These are phyloP conservation scores for Actinernus sp. DNA, from an alignment of 92 coral and sea anemone species.

Conservation along the genomic window DNA sequence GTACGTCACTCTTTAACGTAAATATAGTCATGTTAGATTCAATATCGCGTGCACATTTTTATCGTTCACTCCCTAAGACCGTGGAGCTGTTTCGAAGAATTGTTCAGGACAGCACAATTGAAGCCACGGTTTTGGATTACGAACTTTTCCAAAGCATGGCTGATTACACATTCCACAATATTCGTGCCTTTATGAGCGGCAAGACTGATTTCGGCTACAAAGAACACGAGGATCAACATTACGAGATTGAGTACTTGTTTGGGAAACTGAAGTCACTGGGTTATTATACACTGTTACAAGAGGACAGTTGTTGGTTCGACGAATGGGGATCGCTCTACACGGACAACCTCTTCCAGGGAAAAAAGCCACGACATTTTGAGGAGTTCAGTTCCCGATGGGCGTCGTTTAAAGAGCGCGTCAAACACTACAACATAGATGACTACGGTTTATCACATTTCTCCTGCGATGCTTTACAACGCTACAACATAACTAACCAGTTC, in stretches of 20 bases:
- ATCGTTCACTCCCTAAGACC: conserved; percentile 83
- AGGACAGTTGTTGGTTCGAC: conserved; percentile 97
- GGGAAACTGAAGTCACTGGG: conserved; percentile 70
- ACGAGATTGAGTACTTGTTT: conserved; percentile 78
- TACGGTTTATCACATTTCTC: conserved; percentile 92
- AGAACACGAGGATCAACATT: conserved; percentile 66
- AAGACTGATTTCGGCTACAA: conserved; percentile 72
- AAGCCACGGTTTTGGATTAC: conserved; percentile 79
- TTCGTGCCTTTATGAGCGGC: conserved; percentile 88
- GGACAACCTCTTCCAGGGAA: conserved; percentile 79
- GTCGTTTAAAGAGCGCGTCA: conserved; percentile 53
- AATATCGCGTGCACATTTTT: conserved; percentile 85
- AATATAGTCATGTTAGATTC: conserved; percentile 82
- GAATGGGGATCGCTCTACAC: conserved; percentile 93
- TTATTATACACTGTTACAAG: conserved; percentile 87
- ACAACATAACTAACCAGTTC: conserved; percentile 89
- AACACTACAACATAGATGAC: conserved; percentile 75
- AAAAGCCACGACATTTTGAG: conserved; percentile 40
- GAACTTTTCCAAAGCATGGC: conserved; percentile 88
- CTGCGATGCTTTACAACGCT: conserved; percentile 75
- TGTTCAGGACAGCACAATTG: conserved; percentile 53
- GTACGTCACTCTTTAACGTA: conserved; percentile 48
- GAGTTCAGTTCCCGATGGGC: conserved; percentile 72
- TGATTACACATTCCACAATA: conserved; percentile 85
- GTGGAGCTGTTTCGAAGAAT: conserved; percentile 61